These are phyloP conservation scores for Epinephelus lanceolatus DNA, from an alignment of 2,113 vertebrate genomes.

Conservation along the genomic window DNA sequence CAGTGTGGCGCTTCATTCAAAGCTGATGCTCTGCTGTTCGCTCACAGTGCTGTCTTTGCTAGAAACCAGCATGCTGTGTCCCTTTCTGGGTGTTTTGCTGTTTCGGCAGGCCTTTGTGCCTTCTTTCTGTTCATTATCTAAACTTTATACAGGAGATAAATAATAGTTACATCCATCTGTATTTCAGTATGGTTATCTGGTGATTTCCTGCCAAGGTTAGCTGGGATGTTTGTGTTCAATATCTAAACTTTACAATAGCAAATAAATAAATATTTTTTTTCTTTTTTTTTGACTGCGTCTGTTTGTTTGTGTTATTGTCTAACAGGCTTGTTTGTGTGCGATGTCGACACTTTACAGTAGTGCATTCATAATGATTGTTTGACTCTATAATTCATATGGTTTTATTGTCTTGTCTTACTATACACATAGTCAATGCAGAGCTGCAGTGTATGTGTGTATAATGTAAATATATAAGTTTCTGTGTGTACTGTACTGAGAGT, in stretches of 20 bases:
- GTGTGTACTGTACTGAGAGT: too few species aligned
- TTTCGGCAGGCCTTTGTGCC: background rate
- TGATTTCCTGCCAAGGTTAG: background rate
- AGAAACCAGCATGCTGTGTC: background rate
- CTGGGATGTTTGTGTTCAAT: background rate
- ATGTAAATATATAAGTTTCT: background rate
- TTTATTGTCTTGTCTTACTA: background rate
- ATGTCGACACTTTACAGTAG: background rate
- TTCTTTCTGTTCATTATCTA: background rate
- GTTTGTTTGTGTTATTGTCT: background rate
- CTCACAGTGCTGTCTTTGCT: background rate
- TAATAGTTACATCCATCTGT: background rate
- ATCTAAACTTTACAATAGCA: background rate
- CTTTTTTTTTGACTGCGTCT: background rate
- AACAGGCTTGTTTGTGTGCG: background rate
- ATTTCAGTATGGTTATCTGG: background rate
- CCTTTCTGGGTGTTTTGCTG: background rate
- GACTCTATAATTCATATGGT: background rate
- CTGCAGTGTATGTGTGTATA: background rate
- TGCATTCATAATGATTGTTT: background rate
- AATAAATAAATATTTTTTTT: background rate
- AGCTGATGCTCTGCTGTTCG: background rate
- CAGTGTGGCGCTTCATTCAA: too few species aligned
- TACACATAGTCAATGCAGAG: background rate
- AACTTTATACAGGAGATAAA: constrained; percentile 5